Base-by-base conservation (phyloP, 2,113 vertebrate genomes). In the Tinamus guttatus region DNA sequence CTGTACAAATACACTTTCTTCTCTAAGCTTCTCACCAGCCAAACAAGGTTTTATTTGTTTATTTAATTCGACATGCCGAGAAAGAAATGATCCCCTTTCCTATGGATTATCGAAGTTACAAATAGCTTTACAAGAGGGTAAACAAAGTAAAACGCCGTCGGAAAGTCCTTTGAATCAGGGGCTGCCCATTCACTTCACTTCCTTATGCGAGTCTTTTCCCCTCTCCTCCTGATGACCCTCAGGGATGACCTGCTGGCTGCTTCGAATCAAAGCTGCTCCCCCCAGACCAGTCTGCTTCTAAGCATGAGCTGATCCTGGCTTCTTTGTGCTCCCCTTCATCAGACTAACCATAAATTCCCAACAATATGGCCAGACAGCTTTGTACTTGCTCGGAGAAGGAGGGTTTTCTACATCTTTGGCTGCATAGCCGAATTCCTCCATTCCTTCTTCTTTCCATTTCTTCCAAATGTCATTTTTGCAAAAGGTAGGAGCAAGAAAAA, bases 31-130 rank as follows among this genome's bases (percentile, higher is more conserved):
- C 78, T 96, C 95, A 75, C 82, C 95, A 96, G 79, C 89, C 95
- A 97, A 96, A 94, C 81, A 97, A 92, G 69, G 90, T 95, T 96
- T 96, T 97, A 95, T 97, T 96, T 96, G 95, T 97, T 97, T 97
- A 93, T 97, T 97, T 97, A 96, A 97, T 97, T 97, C 96, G 96
- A 97, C 95, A 92, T 76, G 90, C 84, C 1, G 7, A 83, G 81
- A 97, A 79, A 96, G 90, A 95, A 97, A 96, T 93, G 77, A 96
- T 96, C 94, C 79, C 19, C 45, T 96, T 97, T 97, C 96, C 94
- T 95, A 96, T 96, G 94, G 96, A 97, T 97, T 97, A 97, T 93
- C 49, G 0, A 96, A 95, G 91, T 93, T 92, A 97, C 94, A 96
- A 97, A 92, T 87, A 96, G 94, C 93, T 90, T 95, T 95, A 97